phyloP scores from a whole-genome alignment of 2,113 vertebrate species.

The Cyprinodon tularosa region DNA sequence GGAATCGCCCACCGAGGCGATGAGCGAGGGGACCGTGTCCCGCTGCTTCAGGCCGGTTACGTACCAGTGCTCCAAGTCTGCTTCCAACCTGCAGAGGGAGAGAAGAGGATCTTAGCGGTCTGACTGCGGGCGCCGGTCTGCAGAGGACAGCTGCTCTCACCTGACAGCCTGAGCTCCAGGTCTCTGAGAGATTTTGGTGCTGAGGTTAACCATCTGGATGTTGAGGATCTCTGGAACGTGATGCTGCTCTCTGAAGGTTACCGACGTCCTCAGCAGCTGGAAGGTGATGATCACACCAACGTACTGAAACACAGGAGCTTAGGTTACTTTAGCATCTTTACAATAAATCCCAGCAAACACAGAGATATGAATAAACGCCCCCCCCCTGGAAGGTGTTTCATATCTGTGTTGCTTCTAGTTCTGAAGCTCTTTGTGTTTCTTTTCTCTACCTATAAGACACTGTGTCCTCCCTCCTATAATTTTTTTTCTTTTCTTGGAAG shows the following conservation, averaged over 20 bases:
- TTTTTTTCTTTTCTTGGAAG: too few species aligned
- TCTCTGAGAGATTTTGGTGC: slow-evolving; percentile 88
- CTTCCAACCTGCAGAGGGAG: slow-evolving; percentile 83
- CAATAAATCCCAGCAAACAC: too few species aligned
- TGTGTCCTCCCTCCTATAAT: too few species aligned
- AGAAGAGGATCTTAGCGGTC: accelerated
- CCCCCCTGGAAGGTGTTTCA: too few species aligned
- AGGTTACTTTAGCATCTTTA: not conserved
- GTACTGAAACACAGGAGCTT: slow-evolving; percentile 80
- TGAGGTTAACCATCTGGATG: slow-evolving; percentile 91
- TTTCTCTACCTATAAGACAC: too few species aligned
- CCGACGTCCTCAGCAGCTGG: slow-evolving; percentile 89
- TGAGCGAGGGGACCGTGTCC: slow-evolving; percentile 86
- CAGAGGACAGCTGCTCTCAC: not conserved
- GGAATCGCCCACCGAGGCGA: slow-evolving; percentile 87
- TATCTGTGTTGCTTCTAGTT: too few species aligned
- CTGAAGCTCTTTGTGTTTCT: too few species aligned
- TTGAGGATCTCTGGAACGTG: slow-evolving; percentile 90
- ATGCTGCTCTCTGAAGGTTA: slow-evolving; percentile 87
- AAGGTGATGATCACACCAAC: slow-evolving; percentile 87
- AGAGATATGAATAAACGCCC: too few species aligned
- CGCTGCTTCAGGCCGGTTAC: slow-evolving; percentile 90
- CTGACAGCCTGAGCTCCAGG: slow-evolving; percentile 93
- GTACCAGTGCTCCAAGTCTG: slow-evolving; percentile 90
- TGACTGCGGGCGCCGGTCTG: not conserved